Evolutionary conservation across 2,888 invertebrate genomes (phyloP).

Genomic region (Xestia rhomboidea): DNA sequence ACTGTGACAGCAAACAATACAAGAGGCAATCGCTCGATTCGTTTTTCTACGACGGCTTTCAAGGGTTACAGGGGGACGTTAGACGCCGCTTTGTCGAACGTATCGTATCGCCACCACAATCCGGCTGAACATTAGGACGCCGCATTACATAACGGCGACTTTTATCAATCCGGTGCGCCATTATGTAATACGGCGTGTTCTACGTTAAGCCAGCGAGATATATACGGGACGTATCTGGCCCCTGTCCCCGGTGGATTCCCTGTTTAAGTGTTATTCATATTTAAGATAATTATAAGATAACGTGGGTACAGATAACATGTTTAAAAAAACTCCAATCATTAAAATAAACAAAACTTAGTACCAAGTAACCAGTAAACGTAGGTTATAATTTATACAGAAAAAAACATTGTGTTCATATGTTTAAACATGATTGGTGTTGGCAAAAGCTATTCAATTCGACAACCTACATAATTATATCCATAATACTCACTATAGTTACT

Average conservation of each 20-base stretch:
- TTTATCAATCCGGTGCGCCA: no score
- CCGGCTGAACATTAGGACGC: no score
- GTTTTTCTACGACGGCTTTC: no score
- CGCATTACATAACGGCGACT: no score
- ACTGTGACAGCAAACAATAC: no score
- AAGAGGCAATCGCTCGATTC: no score
- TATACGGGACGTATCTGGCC: background rate
- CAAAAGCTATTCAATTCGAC: background rate
- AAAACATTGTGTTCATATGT: background rate
- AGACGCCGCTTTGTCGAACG: no score
- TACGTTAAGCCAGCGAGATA: no score
- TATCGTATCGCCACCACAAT: no score
- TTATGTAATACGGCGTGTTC: no score
- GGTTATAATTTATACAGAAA: background rate
- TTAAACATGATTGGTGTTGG: background rate
- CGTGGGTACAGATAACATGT: background rate
- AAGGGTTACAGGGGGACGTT: no score
- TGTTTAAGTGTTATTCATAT: background rate
- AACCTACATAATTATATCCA: background rate
- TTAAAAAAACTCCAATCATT: background rate
- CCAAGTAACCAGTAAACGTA: no score
- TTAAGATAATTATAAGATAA: background rate
- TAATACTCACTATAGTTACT: background rate
- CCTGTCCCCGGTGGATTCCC: background rate
- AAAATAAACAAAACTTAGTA: slow-evolving; percentile 3